Evolutionary conservation across 2,797 vertebrate genomes (phyloP), one percentile per base, ranked within the genome.

Genomic region (Esox masquinongy): DNA sequence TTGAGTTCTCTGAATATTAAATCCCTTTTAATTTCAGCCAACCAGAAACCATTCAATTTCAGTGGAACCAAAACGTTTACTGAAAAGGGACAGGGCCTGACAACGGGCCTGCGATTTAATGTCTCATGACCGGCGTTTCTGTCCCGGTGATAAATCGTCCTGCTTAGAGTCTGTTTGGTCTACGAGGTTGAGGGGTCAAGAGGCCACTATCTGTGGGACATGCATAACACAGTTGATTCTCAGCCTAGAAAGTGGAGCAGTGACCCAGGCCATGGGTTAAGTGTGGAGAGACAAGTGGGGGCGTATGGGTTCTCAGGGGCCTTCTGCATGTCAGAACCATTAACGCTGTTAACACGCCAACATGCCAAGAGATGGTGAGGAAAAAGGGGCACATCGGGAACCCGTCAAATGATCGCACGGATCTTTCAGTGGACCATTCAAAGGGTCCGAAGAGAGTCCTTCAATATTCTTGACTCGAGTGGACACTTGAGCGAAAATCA

Each of bases 111-210:
- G 22, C 3, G 22, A 11, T 69, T 67, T 47, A 73, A 75, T 71
- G 64, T 31, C 67, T 51, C 15, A 22, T 22, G 0, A 9, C 70
- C 72, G 75, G 7, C 56, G 14, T 75, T 80, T 75, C 34, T 73
- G 79, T 67, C 79, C 12, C 2, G 67, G 73, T 79, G 78, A 86
- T 82, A 79, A 81, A 83, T 85, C 56, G 74, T 80, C 73, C 68
- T 53, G 29, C 34, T 47, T 39, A 49, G 77, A 31, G 72, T 85
- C 83, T 91, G 87, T 88, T 87, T 89, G 73, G 76, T 82, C 88
- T 85, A 51, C 56, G 68, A 80, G 73, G 83, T 86, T 61, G 14
- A 59, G 36, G 39, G 81, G 79, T 77, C 78, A 84, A 51, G 61
- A 80, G 79, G 72, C 80, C 76, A 82, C 79, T 77, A 79, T 75